A percentile compares a stretch with the other conserved stretches of the same genome.
Conservation (phyloP, 2,113 vertebrate species). For the Panthera leo region DNA sequence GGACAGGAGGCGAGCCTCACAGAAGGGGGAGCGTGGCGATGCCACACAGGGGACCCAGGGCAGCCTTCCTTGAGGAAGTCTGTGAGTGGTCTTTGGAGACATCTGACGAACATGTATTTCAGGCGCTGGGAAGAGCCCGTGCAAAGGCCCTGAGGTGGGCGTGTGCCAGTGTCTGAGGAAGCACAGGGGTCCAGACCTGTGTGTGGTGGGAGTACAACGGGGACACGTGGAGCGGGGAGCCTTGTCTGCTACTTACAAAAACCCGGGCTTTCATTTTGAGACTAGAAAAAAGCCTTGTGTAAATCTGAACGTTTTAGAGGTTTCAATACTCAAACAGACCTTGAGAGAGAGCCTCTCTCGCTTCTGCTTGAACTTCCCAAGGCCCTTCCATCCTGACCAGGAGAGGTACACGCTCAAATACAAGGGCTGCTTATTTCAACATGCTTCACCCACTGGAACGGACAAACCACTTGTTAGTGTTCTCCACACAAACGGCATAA, state of each 20-base stretch:
- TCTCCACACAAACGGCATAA: neutral
- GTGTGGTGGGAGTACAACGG: accelerated
- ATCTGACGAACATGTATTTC: neutral
- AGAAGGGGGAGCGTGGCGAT: neutral
- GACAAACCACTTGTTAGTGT: accelerated
- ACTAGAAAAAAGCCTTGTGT: neutral
- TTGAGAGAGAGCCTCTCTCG: neutral
- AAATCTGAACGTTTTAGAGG: neutral
- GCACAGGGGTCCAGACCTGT: neutral
- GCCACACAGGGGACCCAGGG: neutral
- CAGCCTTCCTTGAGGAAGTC: neutral
- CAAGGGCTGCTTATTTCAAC: neutral
- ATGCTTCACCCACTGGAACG: accelerated
- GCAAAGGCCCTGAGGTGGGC: neutral
- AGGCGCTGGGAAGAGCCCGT: neutral
- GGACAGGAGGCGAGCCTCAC: neutral
- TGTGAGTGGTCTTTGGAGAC: neutral
- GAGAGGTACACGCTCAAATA: neutral
- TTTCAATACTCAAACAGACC: neutral
- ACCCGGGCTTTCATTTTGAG: neutral
- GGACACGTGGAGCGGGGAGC: neutral
- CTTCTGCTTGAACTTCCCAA: neutral
- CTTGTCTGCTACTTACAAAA: neutral
- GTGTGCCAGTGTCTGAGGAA: neutral
- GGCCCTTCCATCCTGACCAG: neutral